Conservation (phyloP, 2,113 vertebrate genomes). For the Neoarius graeffei region DNA sequence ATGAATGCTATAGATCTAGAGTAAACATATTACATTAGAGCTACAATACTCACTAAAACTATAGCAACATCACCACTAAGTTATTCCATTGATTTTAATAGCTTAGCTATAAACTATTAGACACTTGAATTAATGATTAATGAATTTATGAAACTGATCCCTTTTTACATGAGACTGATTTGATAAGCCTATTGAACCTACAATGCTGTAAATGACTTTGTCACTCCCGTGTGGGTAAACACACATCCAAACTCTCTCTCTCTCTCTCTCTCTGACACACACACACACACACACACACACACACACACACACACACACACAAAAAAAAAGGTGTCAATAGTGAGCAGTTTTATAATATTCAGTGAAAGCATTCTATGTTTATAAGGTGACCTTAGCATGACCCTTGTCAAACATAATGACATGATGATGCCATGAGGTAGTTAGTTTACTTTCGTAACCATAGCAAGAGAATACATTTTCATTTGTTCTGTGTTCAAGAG, state of each 20-base stretch:
- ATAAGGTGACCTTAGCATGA: not conserved
- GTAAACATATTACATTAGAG: too few species aligned
- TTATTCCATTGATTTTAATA: too few species aligned
- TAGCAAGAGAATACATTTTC: slow-evolving; percentile 14
- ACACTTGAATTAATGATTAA: too few species aligned
- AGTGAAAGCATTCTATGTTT: slow-evolving; percentile 32
- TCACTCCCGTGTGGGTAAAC: slow-evolving; percentile 7
- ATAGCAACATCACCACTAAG: too few species aligned
- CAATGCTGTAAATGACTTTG: slow-evolving; percentile 38
- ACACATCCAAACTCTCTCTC: not conserved
- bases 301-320: not conserved
- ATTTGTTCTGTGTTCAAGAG: not conserved
- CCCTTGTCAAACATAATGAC: slow-evolving; percentile 34
- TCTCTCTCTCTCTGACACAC: not conserved
- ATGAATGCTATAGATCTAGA: too few species aligned
- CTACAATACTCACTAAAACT: too few species aligned
- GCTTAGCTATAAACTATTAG: too few species aligned
- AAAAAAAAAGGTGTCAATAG: not conserved
- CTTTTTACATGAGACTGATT: too few species aligned
- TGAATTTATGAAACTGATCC: too few species aligned
- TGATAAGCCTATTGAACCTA: too few species aligned
- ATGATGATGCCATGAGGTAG: slow-evolving; percentile 6
- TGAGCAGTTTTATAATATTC: slow-evolving; percentile 38
- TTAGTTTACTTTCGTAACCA: not conserved
- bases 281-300: not conserved